Base-by-base conservation (phyloP, 2,888 invertebrate species). In the Ectropis crepuscularia region DNA sequence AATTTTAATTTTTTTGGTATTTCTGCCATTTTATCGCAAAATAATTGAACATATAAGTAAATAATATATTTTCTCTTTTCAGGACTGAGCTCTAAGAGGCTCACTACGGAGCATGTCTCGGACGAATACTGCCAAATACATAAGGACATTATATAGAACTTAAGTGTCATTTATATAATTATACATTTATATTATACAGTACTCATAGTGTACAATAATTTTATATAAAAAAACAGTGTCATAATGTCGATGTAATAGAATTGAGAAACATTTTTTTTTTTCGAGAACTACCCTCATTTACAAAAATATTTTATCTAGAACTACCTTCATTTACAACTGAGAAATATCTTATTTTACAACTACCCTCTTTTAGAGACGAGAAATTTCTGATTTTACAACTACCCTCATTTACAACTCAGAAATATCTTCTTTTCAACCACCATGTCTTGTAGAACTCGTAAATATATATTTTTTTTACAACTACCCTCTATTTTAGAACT, bases 81-180 rank as follows among this genome's bases (percentile, higher is more conserved):
- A 73, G 72, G 65, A 67, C 53, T 41, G 67, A 67, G 69, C 68
- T 67, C 65, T 71, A 65, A 64, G 48, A 50, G 49, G 51, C 36
- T 41, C 48, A 53, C n/a, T 36, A 8, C 39, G 10, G 38, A 49
- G 42, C 10, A 38, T 37, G 49, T 16, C 11, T 53, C 7, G 39
- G 10, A 48, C 16, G 42, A 57, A 53, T 36, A 64, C 70, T 72
- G 74, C 72, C 72, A 74, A 74, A 74, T 65, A 69, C 39, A 38
- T 9, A 42, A 61, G 63, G 61, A 63, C 66, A 57, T 55, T 61
- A 64, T 28, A 28, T 28, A 12, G 46, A 51, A 54, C 9, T 57
- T 67, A 65, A 60, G 57, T 67, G 60, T 50, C 61, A 55, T 64
- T 62, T 65, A 60, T 60, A 65, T 57, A 38, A 51, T 51, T 51